phyloP scores from a whole-genome alignment of 2,888 invertebrate species.

The Drosophila mulleri region DNA sequence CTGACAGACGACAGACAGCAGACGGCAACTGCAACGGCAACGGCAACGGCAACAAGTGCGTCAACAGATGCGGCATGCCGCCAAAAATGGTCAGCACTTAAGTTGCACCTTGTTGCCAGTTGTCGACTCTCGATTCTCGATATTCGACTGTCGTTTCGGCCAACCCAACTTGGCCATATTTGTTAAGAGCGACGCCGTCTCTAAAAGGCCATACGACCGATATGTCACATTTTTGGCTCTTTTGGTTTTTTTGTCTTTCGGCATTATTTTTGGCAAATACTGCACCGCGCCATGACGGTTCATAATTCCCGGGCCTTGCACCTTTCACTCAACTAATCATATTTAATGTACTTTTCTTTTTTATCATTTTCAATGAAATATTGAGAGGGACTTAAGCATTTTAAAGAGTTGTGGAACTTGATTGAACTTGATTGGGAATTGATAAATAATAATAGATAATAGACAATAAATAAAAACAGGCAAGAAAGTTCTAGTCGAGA shows the following conservation, averaged over 20 bases:
- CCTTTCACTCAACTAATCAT: slow-evolving; percentile 60
- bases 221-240: slow-evolving; percentile 63
- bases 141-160: slow-evolving; percentile 43
- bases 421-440: background rate
- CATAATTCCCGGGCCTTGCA: slow-evolving; percentile 65
- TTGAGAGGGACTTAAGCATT: background rate
- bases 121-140: slow-evolving; percentile 16
- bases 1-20: slow-evolving; percentile 26
- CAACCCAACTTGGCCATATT: slow-evolving; percentile 66
- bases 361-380: background rate
- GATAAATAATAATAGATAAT: no score
- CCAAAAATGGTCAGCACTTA: slow-evolving; percentile 60
- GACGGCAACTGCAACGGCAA: background rate
- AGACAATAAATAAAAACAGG: no score
- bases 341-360: background rate
- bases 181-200: slow-evolving; percentile 44
- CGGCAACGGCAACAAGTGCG: slow-evolving; percentile 60
- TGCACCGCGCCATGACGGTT: slow-evolving; percentile 36
- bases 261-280: slow-evolving; percentile 41
- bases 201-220: slow-evolving; percentile 70
- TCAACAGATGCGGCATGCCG: slow-evolving; percentile 65
- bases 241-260: background rate
- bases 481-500: no score
- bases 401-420: background rate
- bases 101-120: slow-evolving; percentile 51